Evolutionary conservation across 2,797 vertebrate genomes (phyloP).

Genomic region (Sebastes hopkinsi): DNA sequence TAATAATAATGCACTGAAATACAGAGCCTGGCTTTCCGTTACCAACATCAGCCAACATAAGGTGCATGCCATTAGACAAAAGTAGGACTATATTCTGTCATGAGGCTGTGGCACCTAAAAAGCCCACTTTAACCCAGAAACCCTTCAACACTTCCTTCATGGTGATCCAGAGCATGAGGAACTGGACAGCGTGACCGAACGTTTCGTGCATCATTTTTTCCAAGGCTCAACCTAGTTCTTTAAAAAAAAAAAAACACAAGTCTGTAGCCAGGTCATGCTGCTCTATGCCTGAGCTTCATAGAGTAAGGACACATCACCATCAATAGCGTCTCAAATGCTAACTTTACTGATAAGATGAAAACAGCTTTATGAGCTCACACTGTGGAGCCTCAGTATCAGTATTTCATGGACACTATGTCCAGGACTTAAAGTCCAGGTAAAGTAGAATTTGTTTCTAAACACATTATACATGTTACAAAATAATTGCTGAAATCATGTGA

Average conservation of each 20-base stretch:
- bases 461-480: too few species aligned
- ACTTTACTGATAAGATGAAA: not conserved
- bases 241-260: conserved; percentile 5
- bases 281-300: not conserved
- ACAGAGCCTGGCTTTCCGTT: conserved; percentile 8
- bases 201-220: conserved; percentile 38
- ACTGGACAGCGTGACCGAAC: conserved; percentile 24
- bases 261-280: conserved; percentile 3
- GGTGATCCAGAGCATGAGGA: not conserved
- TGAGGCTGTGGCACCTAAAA: not conserved
- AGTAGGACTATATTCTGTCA: conserved; percentile 13
- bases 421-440: not conserved
- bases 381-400: not conserved
- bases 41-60: conserved; percentile 26
- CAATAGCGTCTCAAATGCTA: conserved; percentile 2
- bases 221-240: conserved; percentile 30
- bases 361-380: not conserved
- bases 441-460: too few species aligned
- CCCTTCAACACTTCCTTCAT: conserved; percentile 25
- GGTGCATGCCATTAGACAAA: conserved; percentile 22
- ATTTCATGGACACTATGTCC: not conserved
- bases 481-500: too few species aligned
- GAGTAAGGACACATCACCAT: not conserved
- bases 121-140: not conserved
- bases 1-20: conserved; percentile 51